phyloP scores from a whole-genome alignment of 2,797 vertebrate genomes.

The Anguilla marmorata region DNA sequence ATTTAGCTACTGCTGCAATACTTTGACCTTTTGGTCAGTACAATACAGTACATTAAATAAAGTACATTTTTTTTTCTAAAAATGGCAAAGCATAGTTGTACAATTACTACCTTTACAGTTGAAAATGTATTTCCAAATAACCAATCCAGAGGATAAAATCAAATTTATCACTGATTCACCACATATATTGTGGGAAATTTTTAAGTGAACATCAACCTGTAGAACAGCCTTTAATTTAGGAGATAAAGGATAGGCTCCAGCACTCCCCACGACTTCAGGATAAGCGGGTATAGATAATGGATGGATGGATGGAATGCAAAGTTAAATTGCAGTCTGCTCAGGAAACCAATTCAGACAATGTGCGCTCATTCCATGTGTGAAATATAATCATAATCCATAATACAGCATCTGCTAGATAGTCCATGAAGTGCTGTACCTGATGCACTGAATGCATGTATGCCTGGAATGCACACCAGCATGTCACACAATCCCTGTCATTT shows the following conservation, averaged over 20 bases:
- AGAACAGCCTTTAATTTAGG: not conserved
- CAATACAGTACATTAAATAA: not conserved
- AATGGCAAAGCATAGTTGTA: not conserved
- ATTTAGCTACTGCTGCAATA: not conserved
- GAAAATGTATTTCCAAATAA: not conserved
- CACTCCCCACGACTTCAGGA: no score
- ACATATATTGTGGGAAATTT: not conserved
- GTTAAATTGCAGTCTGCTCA: no score
- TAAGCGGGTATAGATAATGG: no score
- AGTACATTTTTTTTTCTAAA: not conserved
- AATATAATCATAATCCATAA: not conserved
- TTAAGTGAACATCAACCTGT: not conserved
- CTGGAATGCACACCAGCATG: constrained; percentile 47
- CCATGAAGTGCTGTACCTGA: not conserved
- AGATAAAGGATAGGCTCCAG: not conserved
- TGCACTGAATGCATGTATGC: not conserved
- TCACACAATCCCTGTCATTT: constrained; percentile 53
- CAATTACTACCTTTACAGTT: not conserved
- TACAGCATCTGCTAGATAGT: not conserved
- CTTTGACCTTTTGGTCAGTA: not conserved
- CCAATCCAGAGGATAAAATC: not conserved
- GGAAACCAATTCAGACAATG: not conserved
- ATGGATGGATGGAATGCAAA: no score
- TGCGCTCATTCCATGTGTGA: not conserved
- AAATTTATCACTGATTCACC: not conserved